phyloP scores from a whole-genome alignment of 2,113 vertebrate genomes.

The Cygnus buccinator region DNA sequence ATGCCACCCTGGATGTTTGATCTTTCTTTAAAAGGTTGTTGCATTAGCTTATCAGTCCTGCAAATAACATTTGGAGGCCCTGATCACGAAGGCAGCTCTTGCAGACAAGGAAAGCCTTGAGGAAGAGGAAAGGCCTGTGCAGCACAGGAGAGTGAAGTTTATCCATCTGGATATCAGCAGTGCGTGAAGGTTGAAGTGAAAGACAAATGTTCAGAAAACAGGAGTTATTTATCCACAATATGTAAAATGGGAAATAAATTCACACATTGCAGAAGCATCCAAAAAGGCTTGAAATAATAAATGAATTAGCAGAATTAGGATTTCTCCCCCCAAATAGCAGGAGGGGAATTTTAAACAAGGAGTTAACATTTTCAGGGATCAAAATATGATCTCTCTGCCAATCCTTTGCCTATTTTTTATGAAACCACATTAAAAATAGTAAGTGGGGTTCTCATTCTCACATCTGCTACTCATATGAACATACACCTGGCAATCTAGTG shows the following conservation, averaged over 20 bases:
- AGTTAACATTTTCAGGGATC: not conserved
- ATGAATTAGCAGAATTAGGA: not conserved
- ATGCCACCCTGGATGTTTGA: not conserved
- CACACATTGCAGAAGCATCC: not conserved
- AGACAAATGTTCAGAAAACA: not conserved
- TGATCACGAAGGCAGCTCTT: not conserved
- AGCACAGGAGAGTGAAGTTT: not conserved
- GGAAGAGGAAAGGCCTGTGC: not conserved
- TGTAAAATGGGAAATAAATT: not conserved
- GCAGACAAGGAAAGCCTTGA: fast-evolving
- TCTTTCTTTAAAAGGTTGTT: not conserved
- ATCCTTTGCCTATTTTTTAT: not conserved
- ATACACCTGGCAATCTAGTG: slow-evolving; percentile 3
- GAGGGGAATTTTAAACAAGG: not conserved
- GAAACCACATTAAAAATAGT: not conserved
- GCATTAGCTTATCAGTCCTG: not conserved
- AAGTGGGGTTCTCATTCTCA: slow-evolving; percentile 6
- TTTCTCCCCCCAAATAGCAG: not conserved
- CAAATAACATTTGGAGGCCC: not conserved
- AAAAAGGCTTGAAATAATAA: not conserved
- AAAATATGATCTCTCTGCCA: not conserved
- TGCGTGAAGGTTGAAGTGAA: not conserved
- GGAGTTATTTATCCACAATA: not conserved
- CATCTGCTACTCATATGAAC: slow-evolving; percentile 22
- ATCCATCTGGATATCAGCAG: not conserved